phyloP scores from a whole-genome alignment of 2,797 vertebrate genomes.

The Xyrichtys novacula region DNA sequence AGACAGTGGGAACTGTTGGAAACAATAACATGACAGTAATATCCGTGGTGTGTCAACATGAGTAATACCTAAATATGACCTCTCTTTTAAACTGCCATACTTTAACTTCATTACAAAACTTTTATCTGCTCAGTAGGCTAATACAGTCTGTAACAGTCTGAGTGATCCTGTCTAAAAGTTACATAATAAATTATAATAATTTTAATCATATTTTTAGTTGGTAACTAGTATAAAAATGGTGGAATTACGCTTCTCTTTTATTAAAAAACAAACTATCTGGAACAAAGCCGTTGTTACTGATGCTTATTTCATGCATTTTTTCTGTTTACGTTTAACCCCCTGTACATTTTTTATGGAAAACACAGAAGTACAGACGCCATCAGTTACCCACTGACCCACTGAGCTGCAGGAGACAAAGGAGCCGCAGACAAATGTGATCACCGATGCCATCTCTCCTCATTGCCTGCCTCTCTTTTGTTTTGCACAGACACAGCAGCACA shows the following conservation, averaged over 20 bases:
- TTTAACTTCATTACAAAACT: slow-evolving; percentile 17
- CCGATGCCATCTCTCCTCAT: slow-evolving; percentile 52
- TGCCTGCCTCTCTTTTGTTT: slow-evolving; percentile 42
- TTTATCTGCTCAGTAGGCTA: slow-evolving; percentile 15
- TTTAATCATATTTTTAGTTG: too few relatives aligned
- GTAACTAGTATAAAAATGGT: too few relatives aligned
- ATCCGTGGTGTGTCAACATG: slow-evolving; percentile 13
- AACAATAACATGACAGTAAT: slow-evolving; percentile 21
- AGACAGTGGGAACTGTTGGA: too few relatives aligned
- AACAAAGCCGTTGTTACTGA: too few relatives aligned
- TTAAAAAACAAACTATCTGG: background rate
- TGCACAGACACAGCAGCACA: slow-evolving; percentile 38
- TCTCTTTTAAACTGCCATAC: slow-evolving; percentile 15
- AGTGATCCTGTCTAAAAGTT: too few relatives aligned
- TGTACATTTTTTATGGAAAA: too few relatives aligned
- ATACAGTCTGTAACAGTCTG: too few relatives aligned
- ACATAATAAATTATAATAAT: too few relatives aligned
- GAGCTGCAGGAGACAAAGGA: slow-evolving; percentile 47
- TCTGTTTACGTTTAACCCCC: slow-evolving; percentile 12
- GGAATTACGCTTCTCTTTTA: slow-evolving; percentile 16
- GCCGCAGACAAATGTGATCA: slow-evolving; percentile 57
- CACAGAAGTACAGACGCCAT: slow-evolving; percentile 28
- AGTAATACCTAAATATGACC: slow-evolving; percentile 13
- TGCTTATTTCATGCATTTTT: too few relatives aligned
- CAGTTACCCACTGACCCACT: slow-evolving; percentile 49